Conservation (phyloP, 2,888 invertebrate species). For the Harpagoxenus sublaevis region DNA sequence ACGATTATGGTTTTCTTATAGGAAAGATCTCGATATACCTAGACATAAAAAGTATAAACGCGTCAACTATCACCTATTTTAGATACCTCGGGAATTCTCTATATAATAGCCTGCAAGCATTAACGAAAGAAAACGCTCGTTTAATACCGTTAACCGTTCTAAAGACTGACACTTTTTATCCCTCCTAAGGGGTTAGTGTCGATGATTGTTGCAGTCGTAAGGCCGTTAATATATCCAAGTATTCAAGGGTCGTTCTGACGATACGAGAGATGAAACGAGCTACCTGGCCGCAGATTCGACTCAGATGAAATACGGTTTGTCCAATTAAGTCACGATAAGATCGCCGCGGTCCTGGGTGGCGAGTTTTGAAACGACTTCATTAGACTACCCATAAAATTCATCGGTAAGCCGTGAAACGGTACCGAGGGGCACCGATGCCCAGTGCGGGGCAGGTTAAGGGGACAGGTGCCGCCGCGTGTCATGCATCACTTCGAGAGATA, state of each 20-base stretch:
- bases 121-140: not conserved
- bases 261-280: constrained; percentile 22
- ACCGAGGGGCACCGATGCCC: constrained; percentile 61
- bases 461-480: constrained; percentile 81
- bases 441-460: constrained; percentile 72
- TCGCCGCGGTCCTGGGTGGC: constrained; percentile 79
- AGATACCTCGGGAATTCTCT: not conserved
- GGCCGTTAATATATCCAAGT: not conserved
- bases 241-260: not conserved
- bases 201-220: constrained; percentile 11
- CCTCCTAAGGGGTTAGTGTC: not conserved
- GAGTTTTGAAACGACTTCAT: constrained; percentile 82
- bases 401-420: constrained; percentile 78
- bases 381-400: constrained; percentile 85
- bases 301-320: constrained; percentile 80
- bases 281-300: constrained; percentile 70
- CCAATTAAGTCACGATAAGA: constrained; percentile 84
- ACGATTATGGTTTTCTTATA: not conserved
- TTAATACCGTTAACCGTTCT: not conserved
- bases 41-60: constrained; percentile 2
- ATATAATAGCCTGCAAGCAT: not conserved
- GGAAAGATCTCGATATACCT: not conserved
- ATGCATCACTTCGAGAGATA: constrained; percentile 76
- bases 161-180: constrained; percentile 1
- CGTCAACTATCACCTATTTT: not conserved